phyloP scores from a whole-genome alignment of 2,888 invertebrate genomes.

The Seira musarum region DNA sequence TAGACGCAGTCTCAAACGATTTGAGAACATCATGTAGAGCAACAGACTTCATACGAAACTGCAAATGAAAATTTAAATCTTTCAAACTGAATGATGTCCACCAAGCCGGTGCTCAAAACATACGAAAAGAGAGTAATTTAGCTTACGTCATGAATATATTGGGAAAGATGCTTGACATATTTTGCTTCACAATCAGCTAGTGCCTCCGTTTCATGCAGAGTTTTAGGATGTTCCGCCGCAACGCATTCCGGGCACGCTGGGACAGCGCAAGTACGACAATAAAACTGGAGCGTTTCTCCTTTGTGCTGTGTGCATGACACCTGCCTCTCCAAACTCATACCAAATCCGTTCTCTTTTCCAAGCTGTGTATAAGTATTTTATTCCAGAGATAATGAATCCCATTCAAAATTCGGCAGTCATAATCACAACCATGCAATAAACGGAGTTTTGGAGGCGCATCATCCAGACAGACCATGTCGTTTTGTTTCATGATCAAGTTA shows the following conservation, averaged over 20 bases:
- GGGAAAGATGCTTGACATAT: conserved; percentile 76
- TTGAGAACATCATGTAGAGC: conserved; percentile 90
- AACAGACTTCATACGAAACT: conserved; percentile 74
- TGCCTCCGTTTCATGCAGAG: conserved; percentile 90
- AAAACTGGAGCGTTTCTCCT: conserved; percentile 92
- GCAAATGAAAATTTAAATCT: conserved; percentile 13
- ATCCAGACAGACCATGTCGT: too few relatives aligned
- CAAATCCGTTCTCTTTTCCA: conserved; percentile 57
- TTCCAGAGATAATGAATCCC: neutral
- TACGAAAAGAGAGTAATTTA: neutral
- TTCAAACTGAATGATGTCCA: neutral
- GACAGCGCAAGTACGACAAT: conserved; percentile 93
- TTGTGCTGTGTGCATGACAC: conserved; percentile 91
- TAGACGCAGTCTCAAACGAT: conserved; percentile 87
- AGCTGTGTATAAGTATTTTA: conserved; percentile 39
- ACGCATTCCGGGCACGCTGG: conserved; percentile 98
- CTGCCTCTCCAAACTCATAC: conserved; percentile 73
- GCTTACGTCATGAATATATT: conserved; percentile 68
- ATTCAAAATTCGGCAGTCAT: neutral
- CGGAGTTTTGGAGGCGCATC: neutral
- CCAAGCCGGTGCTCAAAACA: neutral
- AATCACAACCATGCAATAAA: conserved; percentile 1
- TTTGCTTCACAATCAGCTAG: conserved; percentile 87
- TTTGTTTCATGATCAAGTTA: neutral
- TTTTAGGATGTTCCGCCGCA: conserved; percentile 85